phyloP scores from a whole-genome alignment of 2,797 vertebrate genomes.

The Girardinus metallicus region DNA sequence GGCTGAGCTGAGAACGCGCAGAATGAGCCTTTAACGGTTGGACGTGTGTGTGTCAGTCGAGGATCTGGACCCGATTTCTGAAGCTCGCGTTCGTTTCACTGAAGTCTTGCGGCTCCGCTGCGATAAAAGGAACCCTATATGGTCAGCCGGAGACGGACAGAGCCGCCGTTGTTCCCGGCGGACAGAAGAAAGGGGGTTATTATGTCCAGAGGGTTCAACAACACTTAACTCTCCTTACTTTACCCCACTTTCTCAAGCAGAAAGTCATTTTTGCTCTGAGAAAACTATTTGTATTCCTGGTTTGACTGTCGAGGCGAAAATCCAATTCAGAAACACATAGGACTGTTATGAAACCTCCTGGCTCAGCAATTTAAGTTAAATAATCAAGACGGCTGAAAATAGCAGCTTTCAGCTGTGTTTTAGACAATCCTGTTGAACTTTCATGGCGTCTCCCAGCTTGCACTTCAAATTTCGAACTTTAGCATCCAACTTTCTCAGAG shows the following conservation, averaged over 20 bases:
- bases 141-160: slow-evolving; percentile 26
- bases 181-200: slow-evolving; percentile 23
- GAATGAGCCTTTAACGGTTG: slow-evolving; percentile 11
- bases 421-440: background rate
- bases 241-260: background rate
- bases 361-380: background rate
- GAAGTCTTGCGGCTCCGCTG: slow-evolving; percentile 7
- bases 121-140: slow-evolving; percentile 38
- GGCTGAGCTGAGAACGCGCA: background rate
- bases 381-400: background rate
- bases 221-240: background rate
- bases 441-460: background rate
- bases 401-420: background rate
- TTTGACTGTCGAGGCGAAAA: background rate
- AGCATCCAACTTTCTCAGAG: background rate
- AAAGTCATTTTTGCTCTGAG: background rate
- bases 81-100: slow-evolving; percentile 10
- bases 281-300: background rate
- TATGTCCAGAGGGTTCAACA: slow-evolving; percentile 17
- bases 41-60: slow-evolving; percentile 2
- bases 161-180: slow-evolving; percentile 38
- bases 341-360: background rate
- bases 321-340: background rate
- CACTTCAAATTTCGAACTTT: background rate
- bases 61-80: slow-evolving; percentile 17